Evolutionary conservation across 2,113 vertebrate species (phyloP).

Genomic region (Rhinolophus ferrumequinum): DNA sequence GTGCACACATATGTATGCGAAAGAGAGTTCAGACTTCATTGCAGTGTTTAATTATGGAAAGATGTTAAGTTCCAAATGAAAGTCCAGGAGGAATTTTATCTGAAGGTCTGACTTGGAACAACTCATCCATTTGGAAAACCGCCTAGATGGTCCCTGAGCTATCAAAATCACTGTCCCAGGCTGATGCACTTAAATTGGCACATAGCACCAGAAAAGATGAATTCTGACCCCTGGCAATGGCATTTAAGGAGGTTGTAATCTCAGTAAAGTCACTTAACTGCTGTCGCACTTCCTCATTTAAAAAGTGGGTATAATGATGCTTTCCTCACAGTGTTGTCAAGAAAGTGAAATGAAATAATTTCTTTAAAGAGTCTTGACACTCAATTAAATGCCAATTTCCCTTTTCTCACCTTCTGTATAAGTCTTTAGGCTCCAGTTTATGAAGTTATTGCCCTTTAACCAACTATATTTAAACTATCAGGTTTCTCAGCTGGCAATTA

Average conservation of each 20-base stretch:
- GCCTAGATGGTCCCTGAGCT: not conserved
- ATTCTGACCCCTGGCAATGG: not conserved
- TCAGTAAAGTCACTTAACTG: not conserved
- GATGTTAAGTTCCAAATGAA: not conserved
- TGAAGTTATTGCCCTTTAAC: not conserved
- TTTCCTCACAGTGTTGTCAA: not conserved
- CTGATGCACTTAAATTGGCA: not conserved
- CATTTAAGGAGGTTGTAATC: not conserved
- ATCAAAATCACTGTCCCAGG: not conserved
- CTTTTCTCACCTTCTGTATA: not conserved
- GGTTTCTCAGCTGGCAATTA: not conserved
- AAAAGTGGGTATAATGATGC: not conserved
- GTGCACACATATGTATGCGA: not conserved
- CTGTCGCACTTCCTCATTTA: not conserved
- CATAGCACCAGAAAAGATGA: not conserved
- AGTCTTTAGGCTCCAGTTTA: not conserved
- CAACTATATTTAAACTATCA: not conserved
- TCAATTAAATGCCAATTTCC: not conserved
- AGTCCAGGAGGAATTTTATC: not conserved
- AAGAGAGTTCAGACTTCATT: constrained; percentile 12
- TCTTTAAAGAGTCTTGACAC: not conserved
- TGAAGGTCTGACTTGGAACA: not conserved
- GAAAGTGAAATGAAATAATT: not conserved
- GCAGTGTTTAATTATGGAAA: not conserved
- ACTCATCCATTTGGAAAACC: not conserved